A percentile compares a stretch with the other conserved stretches of the same genome.
Conservation (phyloP, 1,140 invertebrate species). For the Glossosoma conforme region DNA sequence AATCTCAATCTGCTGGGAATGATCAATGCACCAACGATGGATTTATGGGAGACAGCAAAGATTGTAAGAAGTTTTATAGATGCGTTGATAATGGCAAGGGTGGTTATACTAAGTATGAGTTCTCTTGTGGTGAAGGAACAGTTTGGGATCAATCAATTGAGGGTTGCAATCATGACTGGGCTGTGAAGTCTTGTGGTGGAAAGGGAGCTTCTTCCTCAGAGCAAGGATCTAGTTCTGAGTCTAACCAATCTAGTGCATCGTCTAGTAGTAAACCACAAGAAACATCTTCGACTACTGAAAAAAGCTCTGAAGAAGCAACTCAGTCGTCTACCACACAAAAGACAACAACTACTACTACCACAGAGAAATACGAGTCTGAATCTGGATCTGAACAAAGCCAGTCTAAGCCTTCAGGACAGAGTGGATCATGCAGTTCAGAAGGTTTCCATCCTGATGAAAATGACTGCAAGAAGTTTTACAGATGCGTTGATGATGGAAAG, state of each 20-base stretch:
- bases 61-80: conserved; percentile 74
- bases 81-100: conserved; percentile 62
- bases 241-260: conserved; percentile 8
- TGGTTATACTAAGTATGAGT: conserved; percentile 60
- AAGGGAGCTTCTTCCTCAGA: conserved; percentile 7
- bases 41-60: conserved; percentile 59
- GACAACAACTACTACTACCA: no score
- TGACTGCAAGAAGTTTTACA: conserved; percentile 63
- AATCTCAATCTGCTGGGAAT: background rate
- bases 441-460: conserved; percentile 55
- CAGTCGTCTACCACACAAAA: background rate
- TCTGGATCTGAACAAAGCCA: no score
- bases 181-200: conserved; percentile 39
- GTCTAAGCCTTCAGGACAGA: no score
- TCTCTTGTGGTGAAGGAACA: conserved; percentile 66
- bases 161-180: conserved; percentile 63
- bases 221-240: conserved; percentile 14
- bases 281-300: background rate
- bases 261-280: background rate
- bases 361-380: no score
- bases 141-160: conserved; percentile 65
- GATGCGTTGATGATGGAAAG: conserved; percentile 58
- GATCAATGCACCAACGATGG: conserved; percentile 53
- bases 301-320: background rate
- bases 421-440: conserved; percentile 37